phyloP scores from a whole-genome alignment of 2,888 invertebrate species.

The Oxytorus armatus region DNA sequence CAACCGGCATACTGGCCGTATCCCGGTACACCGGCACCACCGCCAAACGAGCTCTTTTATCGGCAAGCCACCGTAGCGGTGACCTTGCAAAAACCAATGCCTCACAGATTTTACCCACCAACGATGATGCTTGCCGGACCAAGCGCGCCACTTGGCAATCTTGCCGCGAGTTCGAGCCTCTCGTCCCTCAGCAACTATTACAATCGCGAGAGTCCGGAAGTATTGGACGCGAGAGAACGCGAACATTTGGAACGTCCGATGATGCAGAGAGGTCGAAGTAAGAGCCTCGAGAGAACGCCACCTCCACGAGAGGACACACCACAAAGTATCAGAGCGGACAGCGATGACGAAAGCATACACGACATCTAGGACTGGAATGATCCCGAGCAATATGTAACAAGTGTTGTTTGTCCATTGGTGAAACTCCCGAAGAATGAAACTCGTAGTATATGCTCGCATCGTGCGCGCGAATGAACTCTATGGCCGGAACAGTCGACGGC shows the following conservation, averaged over 20 bases:
- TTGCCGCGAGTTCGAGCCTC: slow-evolving; percentile 88
- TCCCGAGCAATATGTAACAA: slow-evolving; percentile 10
- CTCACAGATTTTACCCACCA: slow-evolving; percentile 87
- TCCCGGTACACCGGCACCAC: slow-evolving; percentile 86
- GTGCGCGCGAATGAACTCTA: neutral
- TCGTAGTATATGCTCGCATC: neutral
- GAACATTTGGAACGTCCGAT: slow-evolving; percentile 73
- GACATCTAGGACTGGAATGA: slow-evolving; percentile 78
- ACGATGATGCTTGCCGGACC: slow-evolving; percentile 89
- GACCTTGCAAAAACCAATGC: slow-evolving; percentile 94
- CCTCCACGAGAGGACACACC: slow-evolving; percentile 79
- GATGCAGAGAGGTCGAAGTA: slow-evolving; percentile 78
- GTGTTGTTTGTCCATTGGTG: neutral
- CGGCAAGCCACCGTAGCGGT: slow-evolving; percentile 91
- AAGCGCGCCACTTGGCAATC: slow-evolving; percentile 88
- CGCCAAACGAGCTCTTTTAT: slow-evolving; percentile 91
- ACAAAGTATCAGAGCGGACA: slow-evolving; percentile 80
- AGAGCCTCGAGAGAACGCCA: slow-evolving; percentile 76
- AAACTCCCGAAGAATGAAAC: neutral
- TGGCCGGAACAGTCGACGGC: neutral
- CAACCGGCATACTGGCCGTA: slow-evolving; percentile 83
- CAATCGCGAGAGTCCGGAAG: slow-evolving; percentile 79
- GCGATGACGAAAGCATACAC: slow-evolving; percentile 84
- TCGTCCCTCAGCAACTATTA: slow-evolving; percentile 81
- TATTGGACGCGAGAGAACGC: slow-evolving; percentile 76